Conservation (phyloP, 1,140 invertebrate species). For the Drosophila littoralis region DNA sequence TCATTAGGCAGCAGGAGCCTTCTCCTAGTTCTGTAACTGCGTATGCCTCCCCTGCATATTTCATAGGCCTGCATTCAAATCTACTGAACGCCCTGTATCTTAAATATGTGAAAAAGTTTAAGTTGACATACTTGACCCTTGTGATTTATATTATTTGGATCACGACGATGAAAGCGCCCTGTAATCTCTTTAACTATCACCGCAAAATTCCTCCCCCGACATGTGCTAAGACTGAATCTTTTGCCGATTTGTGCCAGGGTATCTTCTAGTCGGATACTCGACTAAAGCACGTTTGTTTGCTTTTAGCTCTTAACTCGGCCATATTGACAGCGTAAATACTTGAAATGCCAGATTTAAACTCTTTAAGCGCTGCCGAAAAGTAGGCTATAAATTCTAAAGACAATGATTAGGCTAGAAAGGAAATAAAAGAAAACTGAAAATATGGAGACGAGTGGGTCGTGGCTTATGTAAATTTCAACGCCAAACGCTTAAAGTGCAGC, state of each 20-base stretch:
- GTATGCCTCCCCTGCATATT: conserved; percentile 1
- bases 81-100: conserved; percentile 16
- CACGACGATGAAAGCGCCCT: too few relatives aligned
- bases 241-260: too few relatives aligned
- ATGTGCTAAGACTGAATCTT: too few relatives aligned
- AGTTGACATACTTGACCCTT: too few relatives aligned
- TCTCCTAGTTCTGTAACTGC: background rate
- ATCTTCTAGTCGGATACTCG: too few relatives aligned
- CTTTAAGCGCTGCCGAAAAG: conserved; percentile 8
- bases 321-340: conserved; percentile 21
- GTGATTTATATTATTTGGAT: too few relatives aligned
- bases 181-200: too few relatives aligned
- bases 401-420: background rate
- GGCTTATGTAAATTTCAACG: conserved; percentile 23
- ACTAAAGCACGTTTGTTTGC: too few relatives aligned
- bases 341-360: conserved; percentile 29
- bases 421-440: conserved; percentile 17
- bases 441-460: background rate
- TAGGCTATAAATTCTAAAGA: conserved; percentile 51
- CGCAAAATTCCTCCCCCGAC: too few relatives aligned
- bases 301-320: too few relatives aligned
- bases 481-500: conserved; percentile 17
- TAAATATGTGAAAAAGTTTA: background rate
- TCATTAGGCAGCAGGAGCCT: conserved; percentile 1
- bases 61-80: conserved; percentile 11